These are phyloP conservation scores for Dynastes hyllus DNA, from an alignment of 2,888 invertebrate species.

Conservation along the genomic window DNA sequence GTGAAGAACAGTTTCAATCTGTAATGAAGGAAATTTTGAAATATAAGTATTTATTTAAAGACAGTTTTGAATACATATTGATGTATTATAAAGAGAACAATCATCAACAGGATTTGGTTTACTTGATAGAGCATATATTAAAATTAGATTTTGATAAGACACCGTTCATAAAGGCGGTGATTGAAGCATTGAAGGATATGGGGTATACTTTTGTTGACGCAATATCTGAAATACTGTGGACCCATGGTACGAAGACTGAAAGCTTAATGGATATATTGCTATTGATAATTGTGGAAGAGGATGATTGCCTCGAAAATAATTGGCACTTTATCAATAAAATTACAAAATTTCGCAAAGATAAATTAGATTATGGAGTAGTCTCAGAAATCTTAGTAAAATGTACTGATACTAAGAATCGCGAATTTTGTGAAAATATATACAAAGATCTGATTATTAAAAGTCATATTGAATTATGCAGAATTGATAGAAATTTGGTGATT, in stretches of 20 bases:
- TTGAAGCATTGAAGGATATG: slow-evolving; percentile 42
- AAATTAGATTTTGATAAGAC: slow-evolving; percentile 33
- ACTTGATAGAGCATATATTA: slow-evolving; percentile 38
- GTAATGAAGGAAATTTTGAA: slow-evolving; percentile 13
- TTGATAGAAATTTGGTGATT: slow-evolving; percentile 24
- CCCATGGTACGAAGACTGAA: slow-evolving; percentile 39
- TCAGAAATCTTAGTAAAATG: slow-evolving; percentile 48
- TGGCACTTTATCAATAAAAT: slow-evolving; percentile 52
- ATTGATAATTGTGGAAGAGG: slow-evolving; percentile 47
- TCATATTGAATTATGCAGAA: slow-evolving; percentile 37
- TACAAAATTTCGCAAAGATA: slow-evolving; percentile 37
- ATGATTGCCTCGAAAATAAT: slow-evolving; percentile 46
- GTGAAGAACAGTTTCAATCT: slow-evolving; percentile 3
- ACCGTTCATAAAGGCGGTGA: slow-evolving; percentile 43
- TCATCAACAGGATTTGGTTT: slow-evolving; percentile 7
- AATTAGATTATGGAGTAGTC: slow-evolving; percentile 47
- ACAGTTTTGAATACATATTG: slow-evolving; percentile 5
- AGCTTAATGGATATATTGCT: slow-evolving; percentile 51
- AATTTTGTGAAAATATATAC: slow-evolving; percentile 47
- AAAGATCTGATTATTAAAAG: slow-evolving; percentile 47
- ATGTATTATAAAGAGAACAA: slow-evolving; percentile 37
- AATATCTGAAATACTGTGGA: slow-evolving; percentile 50
- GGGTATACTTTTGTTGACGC: slow-evolving; percentile 49
- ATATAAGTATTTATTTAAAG: slow-evolving; percentile 8
- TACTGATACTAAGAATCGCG: slow-evolving; percentile 6